These are phyloP conservation scores for Agonopterix heracliana DNA, from an alignment of 2,888 invertebrate genomes.

Conservation along the genomic window DNA sequence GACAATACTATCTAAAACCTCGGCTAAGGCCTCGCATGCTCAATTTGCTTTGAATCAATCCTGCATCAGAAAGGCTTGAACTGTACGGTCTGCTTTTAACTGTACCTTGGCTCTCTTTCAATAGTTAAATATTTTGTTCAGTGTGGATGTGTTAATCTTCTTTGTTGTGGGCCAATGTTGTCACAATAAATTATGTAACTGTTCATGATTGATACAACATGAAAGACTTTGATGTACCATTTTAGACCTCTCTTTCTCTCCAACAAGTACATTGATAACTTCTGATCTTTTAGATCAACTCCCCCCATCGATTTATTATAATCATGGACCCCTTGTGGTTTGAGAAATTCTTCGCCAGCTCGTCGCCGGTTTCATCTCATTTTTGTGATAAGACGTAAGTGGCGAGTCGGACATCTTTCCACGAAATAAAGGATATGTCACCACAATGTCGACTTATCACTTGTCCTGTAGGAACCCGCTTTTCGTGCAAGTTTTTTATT, in stretches of 20 bases:
- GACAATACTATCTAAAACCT: too few species aligned
- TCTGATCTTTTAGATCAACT: constrained; percentile 14
- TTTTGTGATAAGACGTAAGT: constrained; percentile 8
- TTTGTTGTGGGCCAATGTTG: not conserved
- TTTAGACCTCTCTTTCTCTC: constrained; percentile 7
- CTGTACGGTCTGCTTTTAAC: too few species aligned
- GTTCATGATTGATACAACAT: not conserved
- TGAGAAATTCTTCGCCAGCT: not conserved
- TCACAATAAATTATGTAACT: constrained; percentile 3
- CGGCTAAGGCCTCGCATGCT: too few species aligned
- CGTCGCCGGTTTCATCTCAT: constrained; percentile 2
- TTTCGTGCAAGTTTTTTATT: constrained; percentile 3
- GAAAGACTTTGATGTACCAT: constrained; percentile 16
- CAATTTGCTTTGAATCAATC: too few species aligned
- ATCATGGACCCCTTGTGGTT: constrained; percentile 5
- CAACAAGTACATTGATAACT: constrained; percentile 8
- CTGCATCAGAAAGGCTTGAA: too few species aligned
- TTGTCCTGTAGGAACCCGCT: not conserved
- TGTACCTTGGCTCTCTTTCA: too few species aligned
- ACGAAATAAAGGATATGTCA: constrained; percentile 5
- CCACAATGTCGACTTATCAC: constrained; percentile 7
- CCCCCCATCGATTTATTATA: constrained; percentile 14
- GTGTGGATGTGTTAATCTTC: too few species aligned
- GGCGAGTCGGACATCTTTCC: constrained; percentile 9
- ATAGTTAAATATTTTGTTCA: too few species aligned